Percentiles rank a stretch among this genome's conserved stretches.
These are phyloP conservation scores for Globodera rostochiensis DNA, from an alignment of 1,140 invertebrate species.

Conservation along the genomic window DNA sequence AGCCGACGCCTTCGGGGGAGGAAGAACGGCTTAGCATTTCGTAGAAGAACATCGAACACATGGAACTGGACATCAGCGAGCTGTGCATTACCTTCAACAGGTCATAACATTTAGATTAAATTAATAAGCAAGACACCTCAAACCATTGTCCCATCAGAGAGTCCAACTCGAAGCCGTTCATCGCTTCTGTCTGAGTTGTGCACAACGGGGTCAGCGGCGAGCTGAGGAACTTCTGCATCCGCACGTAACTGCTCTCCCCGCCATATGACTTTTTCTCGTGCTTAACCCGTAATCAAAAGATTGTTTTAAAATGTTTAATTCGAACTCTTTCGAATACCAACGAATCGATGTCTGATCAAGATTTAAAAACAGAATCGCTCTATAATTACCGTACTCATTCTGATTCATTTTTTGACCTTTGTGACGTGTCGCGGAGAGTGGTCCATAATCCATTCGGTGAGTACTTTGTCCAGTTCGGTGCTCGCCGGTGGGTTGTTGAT, in stretches of 20 bases:
- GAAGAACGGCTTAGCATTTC: constrained; percentile 51
- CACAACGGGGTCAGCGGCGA: constrained; percentile 60
- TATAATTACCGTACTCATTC: background rate
- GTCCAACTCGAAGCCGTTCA: constrained; percentile 57
- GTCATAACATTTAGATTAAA: background rate
- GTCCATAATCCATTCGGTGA: constrained; percentile 40
- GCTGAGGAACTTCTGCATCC: constrained; percentile 56
- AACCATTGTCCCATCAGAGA: constrained; percentile 61
- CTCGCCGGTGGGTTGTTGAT: constrained; percentile 13
- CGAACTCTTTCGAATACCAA: no score
- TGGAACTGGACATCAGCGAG: constrained; percentile 56
- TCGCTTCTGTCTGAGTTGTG: constrained; percentile 56
- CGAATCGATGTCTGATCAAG: no score
- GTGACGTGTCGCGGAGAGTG: constrained; percentile 28
- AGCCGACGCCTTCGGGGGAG: constrained; percentile 52
- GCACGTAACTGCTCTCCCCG: constrained; percentile 22
- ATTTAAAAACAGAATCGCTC: no score
- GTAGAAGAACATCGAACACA: constrained; percentile 61
- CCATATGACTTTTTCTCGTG: background rate
- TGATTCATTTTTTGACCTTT: constrained; percentile 10
- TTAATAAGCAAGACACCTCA: constrained; percentile 22
- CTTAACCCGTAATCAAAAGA: background rate
- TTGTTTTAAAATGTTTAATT: background rate
- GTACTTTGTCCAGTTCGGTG: constrained; percentile 32
- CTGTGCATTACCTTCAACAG: constrained; percentile 56